Percentiles rank a stretch among this genome's conserved stretches.
Conservation (phyloP, 2,113 vertebrate genomes). For the Campylomormyrus tamandua region DNA sequence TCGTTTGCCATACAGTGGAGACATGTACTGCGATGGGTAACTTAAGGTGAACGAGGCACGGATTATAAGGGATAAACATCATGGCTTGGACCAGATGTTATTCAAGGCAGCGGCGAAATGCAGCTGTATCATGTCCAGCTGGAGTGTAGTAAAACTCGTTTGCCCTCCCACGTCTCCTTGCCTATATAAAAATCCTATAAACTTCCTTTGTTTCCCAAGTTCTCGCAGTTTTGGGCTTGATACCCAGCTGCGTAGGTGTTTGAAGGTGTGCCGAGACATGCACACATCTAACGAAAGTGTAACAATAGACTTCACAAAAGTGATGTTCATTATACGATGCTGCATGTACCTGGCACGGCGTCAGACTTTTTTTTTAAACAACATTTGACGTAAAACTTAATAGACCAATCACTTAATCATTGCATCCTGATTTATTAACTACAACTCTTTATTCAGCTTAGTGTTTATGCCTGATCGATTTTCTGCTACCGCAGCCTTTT, state of each 20-base stretch:
- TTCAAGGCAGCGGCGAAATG: not conserved
- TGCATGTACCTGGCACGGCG: not conserved
- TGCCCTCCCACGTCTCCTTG: not conserved
- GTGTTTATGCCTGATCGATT: not conserved
- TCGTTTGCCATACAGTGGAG: not conserved
- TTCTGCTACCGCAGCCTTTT: not conserved
- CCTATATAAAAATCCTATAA: not conserved
- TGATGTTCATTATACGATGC: not conserved
- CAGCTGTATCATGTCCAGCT: not conserved
- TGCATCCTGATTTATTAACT: not conserved
- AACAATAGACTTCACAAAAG: not conserved
- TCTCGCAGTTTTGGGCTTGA: not conserved
- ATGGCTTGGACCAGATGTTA: not conserved
- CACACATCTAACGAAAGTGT: not conserved
- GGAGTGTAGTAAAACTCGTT: not conserved
- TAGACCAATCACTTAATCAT: not conserved
- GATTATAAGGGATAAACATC: not conserved
- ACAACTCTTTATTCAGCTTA: not conserved
- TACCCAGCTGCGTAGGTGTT: not conserved
- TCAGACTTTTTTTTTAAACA: not conserved
- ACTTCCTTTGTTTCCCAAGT: not conserved
- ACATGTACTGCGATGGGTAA: not conserved
- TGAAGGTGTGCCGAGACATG: not conserved
- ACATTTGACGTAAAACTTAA: not conserved
- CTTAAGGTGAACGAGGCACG: not conserved